A percentile compares a stretch with the other conserved stretches of the same genome.
phyloP scores from a whole-genome alignment of 1,140 invertebrate species.

The Caenorhabditis remanei region DNA sequence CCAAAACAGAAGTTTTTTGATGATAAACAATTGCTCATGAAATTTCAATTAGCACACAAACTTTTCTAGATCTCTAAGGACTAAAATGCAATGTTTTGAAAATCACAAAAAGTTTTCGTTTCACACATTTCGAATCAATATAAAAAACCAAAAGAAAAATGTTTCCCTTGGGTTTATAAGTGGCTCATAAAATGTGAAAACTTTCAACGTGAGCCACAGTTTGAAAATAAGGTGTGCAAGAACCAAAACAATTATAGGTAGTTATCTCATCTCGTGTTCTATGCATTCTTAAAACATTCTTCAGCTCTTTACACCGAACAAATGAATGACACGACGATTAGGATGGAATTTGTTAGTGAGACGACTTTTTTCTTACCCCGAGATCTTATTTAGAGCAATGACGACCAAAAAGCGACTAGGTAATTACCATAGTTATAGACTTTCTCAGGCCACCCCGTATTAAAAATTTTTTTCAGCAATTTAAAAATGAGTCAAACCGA shows the following conservation, averaged over 20 bases:
- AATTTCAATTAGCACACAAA: no score
- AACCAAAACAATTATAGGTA: conserved; percentile 43
- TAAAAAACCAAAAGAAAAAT: background rate
- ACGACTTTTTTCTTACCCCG: background rate
- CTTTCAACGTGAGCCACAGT: background rate
- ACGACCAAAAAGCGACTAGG: conserved; percentile 10
- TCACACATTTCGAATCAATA: no score
- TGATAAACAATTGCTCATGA: conserved; percentile 7
- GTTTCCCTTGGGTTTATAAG: background rate
- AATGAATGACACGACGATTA: conserved; percentile 35
- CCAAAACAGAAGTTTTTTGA: background rate
- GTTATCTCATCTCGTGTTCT: conserved; percentile 51
- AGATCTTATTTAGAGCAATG: background rate
- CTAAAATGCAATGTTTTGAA: no score
- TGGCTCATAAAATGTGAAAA: conserved; percentile 11
- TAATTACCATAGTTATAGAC: conserved; percentile 45
- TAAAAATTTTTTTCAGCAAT: background rate
- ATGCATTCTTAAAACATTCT: conserved; percentile 21
- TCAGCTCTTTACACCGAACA: background rate
- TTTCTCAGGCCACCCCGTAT: background rate
- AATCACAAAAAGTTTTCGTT: no score
- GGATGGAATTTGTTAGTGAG: conserved; percentile 50
- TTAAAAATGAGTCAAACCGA: background rate
- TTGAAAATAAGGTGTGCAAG: background rate
- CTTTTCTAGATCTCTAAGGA: no score